Base-by-base conservation (phyloP, 2,797 vertebrate genomes). In the Decapterus maruadsi region DNA sequence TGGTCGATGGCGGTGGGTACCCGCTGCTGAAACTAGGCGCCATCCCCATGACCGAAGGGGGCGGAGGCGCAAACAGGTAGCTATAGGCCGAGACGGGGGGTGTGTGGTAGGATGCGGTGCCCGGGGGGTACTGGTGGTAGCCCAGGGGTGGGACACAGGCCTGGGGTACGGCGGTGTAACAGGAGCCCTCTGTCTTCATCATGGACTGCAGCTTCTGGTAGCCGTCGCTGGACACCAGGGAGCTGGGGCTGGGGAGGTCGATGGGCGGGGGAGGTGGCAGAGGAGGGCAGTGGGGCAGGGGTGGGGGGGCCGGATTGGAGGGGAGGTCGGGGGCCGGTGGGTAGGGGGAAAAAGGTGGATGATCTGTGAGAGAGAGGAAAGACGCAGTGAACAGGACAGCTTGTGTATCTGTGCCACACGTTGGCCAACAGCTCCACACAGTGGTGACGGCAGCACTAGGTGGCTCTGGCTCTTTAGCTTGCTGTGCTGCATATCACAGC, bases 141-240 rank as follows among this genome's bases (percentile, higher is more conserved):
- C 95, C 96, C 0, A 97, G 96, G 1, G 96, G 96, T 12, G 96
- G 96, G 95, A 95, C 72, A 96, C 87, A 83, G 91, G 89, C 89
- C 0, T 95, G 96, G 1, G 96, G 95, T 43, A 96, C 79, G 66
- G 92, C 75, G 2, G 95, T 92, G 0, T 97, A 97, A n/a, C 96
- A 91, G 45, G 96, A 96, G 20, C 92, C 95, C 83, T 97, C 96
- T 0, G 96, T 97, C 91, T 96, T 97, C 96, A 97, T 97, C 95
- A 97, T 95, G 34, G 97, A 97, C 92, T 98, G 97, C 50, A 97
- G 95, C 75, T 94, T 97, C 80, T 98, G 97, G 87, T 94, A 97
- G 40, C 97, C 97, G 79, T 97, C 97, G 1, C 96, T 96, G 0
- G 97, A 97, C 95, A 98, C 96, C 61, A 97, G 97, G 0, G 96